Percentiles rank a stretch among this genome's conserved stretches.
Conservation (phyloP, 2,797 vertebrate species). For the Acanthurus leucopareius region DNA sequence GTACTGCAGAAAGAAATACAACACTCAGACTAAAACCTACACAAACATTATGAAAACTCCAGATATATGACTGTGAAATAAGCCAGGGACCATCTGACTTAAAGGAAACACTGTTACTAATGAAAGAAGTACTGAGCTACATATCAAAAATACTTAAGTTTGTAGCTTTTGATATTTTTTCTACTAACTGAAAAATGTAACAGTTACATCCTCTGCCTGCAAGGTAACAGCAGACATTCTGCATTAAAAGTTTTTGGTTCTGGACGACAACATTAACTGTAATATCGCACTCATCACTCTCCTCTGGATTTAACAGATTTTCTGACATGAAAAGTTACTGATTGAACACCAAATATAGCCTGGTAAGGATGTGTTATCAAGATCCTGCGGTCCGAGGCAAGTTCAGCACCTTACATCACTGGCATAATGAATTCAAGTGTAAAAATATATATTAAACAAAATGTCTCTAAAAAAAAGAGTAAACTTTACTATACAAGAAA, state of each 20-base stretch:
- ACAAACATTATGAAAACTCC: not conserved
- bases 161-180: not conserved
- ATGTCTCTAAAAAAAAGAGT: not conserved
- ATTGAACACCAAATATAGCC: not conserved
- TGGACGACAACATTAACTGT: not conserved
- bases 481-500: not conserved
- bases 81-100: not conserved
- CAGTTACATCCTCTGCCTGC: conserved; percentile 26
- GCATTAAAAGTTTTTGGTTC: not conserved
- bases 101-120: not conserved
- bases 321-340: not conserved
- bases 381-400: not conserved
- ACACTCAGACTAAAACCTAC: not conserved
- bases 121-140: not conserved
- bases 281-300: not conserved
- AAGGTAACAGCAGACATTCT: conserved; percentile 37
- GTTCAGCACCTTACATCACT: not conserved
- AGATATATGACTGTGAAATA: not conserved
- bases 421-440: not conserved
- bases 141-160: not conserved
- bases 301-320: not conserved
- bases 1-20: not conserved
- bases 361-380: not conserved
- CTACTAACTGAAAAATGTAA: not conserved
- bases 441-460: too few relatives aligned